These are phyloP conservation scores for Cheilosia vulpina DNA, from an alignment of 2,888 invertebrate genomes.

Conservation along the genomic window DNA sequence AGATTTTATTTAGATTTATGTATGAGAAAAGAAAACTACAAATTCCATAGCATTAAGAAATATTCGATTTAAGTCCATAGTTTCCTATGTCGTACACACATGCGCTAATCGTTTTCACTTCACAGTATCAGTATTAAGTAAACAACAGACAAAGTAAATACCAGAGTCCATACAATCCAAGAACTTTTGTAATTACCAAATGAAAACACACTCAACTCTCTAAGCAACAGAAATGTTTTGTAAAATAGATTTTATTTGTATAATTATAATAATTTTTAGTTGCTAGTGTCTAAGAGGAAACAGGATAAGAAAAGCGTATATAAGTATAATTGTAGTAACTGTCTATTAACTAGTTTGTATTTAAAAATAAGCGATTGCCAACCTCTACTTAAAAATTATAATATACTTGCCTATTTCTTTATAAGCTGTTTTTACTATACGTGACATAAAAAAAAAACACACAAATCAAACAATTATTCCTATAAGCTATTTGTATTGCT, in stretches of 20 bases:
- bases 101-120: slow-evolving; percentile 36
- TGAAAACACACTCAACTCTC: slow-evolving; percentile 13
- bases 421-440: slow-evolving; percentile 61
- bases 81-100: slow-evolving; percentile 35
- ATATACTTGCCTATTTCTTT: slow-evolving; percentile 65
- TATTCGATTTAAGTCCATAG: slow-evolving; percentile 52
- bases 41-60: slow-evolving; percentile 68
- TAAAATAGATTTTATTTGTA: slow-evolving; percentile 69
- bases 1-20: slow-evolving; percentile 61
- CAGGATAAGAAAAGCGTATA: slow-evolving; percentile 12
- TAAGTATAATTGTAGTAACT: slow-evolving; percentile 52
- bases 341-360: slow-evolving; percentile 73
- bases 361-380: slow-evolving; percentile 67
- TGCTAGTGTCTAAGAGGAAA: slow-evolving; percentile 47
- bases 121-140: slow-evolving; percentile 63
- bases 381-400: slow-evolving; percentile 55
- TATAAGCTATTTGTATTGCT: slow-evolving; percentile 65
- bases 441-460: slow-evolving; percentile 6
- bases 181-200: slow-evolving; percentile 40
- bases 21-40: slow-evolving; percentile 34
- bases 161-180: slow-evolving; percentile 10
- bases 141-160: not conserved
- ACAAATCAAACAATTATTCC: slow-evolving; percentile 54
- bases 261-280: slow-evolving; percentile 48
- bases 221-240: slow-evolving; percentile 46